Evolutionary conservation across 1,140 invertebrate genomes (phyloP).

Genomic region (Trissolcus basalis): DNA sequence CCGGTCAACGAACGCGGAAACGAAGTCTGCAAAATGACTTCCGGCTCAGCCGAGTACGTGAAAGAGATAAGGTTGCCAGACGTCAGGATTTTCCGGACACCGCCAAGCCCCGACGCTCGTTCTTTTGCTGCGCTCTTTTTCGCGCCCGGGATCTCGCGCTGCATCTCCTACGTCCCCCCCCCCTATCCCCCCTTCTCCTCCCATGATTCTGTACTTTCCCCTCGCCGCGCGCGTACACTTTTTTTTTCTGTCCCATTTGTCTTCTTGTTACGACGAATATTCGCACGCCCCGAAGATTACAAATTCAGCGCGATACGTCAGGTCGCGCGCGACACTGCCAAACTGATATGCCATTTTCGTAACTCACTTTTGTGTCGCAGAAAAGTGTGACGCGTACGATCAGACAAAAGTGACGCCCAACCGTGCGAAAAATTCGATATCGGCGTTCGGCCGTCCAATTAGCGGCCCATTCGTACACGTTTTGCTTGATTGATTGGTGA

Average conservation of each 20-base stretch:
- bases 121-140: background rate
- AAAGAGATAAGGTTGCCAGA: conserved; percentile 56
- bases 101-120: conserved; percentile 13
- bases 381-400: too few relatives aligned
- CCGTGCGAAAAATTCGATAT: too few relatives aligned
- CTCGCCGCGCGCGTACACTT: conserved; percentile 3
- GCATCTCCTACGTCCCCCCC: background rate
- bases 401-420: too few relatives aligned
- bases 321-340: background rate
- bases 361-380: too few relatives aligned
- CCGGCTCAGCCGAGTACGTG: conserved; percentile 42
- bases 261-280: conserved; percentile 19
- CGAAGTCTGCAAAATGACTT: conserved; percentile 56
- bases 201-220: background rate
- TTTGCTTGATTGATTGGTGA: conserved; percentile 44
- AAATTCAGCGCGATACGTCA: conserved; percentile 13
- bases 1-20: conserved; percentile 61
- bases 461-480: conserved; percentile 7
- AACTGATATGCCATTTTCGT: too few relatives aligned
- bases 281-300: conserved; percentile 20
- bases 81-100: conserved; percentile 53
- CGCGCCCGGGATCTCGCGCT: background rate
- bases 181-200: conserved; percentile 22
- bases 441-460: conserved; percentile 22
- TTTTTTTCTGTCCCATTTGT: background rate